Evolutionary conservation across 2,113 vertebrate species (phyloP).

Genomic region (Cyprinus carpio): DNA sequence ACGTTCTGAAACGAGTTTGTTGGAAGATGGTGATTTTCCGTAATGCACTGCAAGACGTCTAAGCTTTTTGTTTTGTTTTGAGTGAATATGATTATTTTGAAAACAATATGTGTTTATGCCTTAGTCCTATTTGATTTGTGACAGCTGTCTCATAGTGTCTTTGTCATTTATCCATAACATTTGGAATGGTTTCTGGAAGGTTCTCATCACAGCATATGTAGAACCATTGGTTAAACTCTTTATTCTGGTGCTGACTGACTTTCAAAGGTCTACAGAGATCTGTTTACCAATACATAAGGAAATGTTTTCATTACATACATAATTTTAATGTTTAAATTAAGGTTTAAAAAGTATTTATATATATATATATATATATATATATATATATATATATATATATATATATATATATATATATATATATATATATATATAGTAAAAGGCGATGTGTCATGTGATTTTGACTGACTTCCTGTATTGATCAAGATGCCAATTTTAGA

Average conservation of each 20-base stretch:
- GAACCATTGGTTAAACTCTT: slow-evolving; percentile 33
- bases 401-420: not conserved
- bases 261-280: slow-evolving; percentile 44
- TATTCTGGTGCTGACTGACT: slow-evolving; percentile 61
- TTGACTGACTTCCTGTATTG: slow-evolving; percentile 24
- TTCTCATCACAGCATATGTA: not conserved
- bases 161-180: not conserved
- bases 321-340: no score
- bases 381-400: not conserved
- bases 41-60: not conserved
- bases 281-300: slow-evolving; percentile 29
- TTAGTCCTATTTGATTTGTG: not conserved
- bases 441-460: not conserved
- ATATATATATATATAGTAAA: not conserved
- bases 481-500: not conserved
- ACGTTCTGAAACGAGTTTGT: not conserved
- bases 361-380: not conserved
- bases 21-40: not conserved
- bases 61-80: not conserved
- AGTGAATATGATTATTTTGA: not conserved
- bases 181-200: not conserved
- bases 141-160: not conserved
- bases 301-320: no score
- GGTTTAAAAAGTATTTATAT: not conserved
- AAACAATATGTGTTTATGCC: not conserved